Conservation (phyloP, 2,888 invertebrate genomes). For the Drosophila kanekoi region DNA sequence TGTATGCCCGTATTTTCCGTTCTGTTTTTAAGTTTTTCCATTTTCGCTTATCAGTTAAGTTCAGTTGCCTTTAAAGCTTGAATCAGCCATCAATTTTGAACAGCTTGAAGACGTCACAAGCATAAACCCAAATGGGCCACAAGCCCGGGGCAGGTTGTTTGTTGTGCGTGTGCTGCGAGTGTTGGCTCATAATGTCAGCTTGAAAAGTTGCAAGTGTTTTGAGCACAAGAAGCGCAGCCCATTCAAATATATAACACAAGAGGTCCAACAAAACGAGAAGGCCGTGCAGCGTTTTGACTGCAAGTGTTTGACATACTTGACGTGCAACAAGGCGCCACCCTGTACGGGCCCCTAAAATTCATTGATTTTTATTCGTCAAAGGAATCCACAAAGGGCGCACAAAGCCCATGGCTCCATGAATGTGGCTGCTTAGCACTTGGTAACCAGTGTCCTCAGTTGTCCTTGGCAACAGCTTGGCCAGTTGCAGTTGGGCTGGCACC, state of each 20-base stretch:
- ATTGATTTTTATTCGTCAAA: conserved; percentile 56
- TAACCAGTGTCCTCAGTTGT: conserved; percentile 46
- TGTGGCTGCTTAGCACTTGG: conserved; percentile 16
- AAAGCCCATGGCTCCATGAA: conserved; percentile 13
- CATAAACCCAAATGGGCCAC: conserved; percentile 23
- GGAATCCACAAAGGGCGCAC: conserved; percentile 15
- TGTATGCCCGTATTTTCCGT: neutral
- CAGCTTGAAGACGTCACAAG: conserved; percentile 2
- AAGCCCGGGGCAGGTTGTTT: conserved; percentile 21
- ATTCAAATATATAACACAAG: conserved; percentile 21
- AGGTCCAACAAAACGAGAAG: conserved; percentile 27
- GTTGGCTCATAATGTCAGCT: conserved; percentile 38
- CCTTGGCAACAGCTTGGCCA: conserved; percentile 35
- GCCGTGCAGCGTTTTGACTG: conserved; percentile 45
- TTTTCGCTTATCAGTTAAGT: neutral
- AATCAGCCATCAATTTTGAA: neutral
- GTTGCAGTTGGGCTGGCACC: conserved; percentile 38
- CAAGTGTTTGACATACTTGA: conserved; percentile 70
- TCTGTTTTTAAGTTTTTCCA: neutral
- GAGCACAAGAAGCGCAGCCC: conserved; percentile 29
- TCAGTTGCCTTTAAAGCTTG: conserved; percentile 11
- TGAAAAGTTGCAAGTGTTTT: conserved; percentile 60
- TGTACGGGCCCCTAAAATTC: conserved; percentile 8
- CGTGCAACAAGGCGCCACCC: conserved; percentile 16
- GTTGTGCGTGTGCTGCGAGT: conserved; percentile 47